phyloP scores from a whole-genome alignment of 2,113 vertebrate species.

The Ivindomyrus marchei region DNA sequence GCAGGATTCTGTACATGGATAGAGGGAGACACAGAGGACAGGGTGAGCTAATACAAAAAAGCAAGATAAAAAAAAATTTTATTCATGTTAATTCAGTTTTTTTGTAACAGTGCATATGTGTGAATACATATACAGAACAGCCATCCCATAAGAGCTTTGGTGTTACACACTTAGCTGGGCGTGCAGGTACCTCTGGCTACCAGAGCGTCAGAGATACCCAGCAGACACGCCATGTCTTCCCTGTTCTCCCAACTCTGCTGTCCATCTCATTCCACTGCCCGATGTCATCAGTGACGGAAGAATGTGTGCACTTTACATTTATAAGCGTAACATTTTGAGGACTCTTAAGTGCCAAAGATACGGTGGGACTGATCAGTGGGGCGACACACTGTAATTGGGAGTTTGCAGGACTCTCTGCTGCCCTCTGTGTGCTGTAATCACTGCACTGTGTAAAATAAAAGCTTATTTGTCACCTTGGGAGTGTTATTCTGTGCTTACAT shows the following conservation, averaged over 20 bases:
- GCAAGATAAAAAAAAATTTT: not conserved
- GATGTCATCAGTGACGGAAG: constrained; percentile 39
- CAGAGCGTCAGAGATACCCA: not conserved
- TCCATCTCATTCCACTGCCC: not conserved
- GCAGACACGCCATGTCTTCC: not conserved
- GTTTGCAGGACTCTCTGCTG: not conserved
- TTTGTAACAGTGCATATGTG: not conserved
- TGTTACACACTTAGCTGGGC: not conserved
- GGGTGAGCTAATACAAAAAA: not conserved
- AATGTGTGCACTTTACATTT: constrained; percentile 59
- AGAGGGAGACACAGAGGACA: not conserved
- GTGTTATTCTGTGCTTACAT: not conserved
- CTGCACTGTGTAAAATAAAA: constrained; percentile 28
- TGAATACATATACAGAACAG: not conserved
- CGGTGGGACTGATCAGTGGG: not conserved
- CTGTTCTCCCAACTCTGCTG: not conserved
- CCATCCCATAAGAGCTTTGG: not conserved
- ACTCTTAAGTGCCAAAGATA: constrained; percentile 1
- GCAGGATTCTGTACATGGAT: not conserved
- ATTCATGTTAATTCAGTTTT: not conserved
- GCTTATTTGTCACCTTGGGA: not conserved
- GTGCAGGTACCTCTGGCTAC: not conserved
- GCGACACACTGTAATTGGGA: not conserved
- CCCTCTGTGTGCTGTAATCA: constrained; percentile 13
- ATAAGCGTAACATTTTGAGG: constrained; percentile 44